Percentiles rank a stretch among this genome's conserved stretches.
These are phyloP conservation scores for Beris morrisii DNA, from an alignment of 2,888 invertebrate species.

Conservation along the genomic window DNA sequence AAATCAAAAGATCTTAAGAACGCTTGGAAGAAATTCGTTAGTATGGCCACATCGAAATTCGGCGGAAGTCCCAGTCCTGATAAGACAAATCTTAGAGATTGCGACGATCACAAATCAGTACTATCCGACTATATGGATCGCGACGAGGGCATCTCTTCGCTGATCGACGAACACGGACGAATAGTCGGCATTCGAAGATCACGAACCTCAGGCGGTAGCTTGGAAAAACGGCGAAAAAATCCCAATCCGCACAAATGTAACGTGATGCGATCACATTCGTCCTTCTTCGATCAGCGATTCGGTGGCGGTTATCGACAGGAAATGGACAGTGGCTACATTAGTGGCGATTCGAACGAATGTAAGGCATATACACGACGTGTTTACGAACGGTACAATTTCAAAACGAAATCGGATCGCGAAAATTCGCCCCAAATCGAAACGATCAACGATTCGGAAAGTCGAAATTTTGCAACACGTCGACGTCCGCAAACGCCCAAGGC, in stretches of 20 bases:
- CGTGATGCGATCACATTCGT: slow-evolving; percentile 27
- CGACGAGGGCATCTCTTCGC: slow-evolving; percentile 53
- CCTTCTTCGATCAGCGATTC: slow-evolving; percentile 30
- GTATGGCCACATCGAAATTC: slow-evolving; percentile 55
- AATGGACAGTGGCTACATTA: slow-evolving; percentile 82
- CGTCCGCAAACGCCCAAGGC: slow-evolving; percentile 11
- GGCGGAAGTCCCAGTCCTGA: neutral
- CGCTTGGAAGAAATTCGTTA: slow-evolving; percentile 56
- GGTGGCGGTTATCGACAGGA: slow-evolving; percentile 50
- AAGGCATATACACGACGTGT: slow-evolving; percentile 59
- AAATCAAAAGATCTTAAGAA: slow-evolving; percentile 57
- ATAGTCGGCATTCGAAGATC: slow-evolving; percentile 53
- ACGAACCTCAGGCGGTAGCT: slow-evolving; percentile 17
- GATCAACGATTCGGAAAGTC: slow-evolving; percentile 39
- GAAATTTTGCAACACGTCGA: slow-evolving; percentile 1
- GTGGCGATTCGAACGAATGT: slow-evolving; percentile 74
- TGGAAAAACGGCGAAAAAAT: slow-evolving; percentile 11
- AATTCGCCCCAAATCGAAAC: slow-evolving; percentile 48
- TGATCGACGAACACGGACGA: slow-evolving; percentile 47
- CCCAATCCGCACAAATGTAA: neutral
- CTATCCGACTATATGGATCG: slow-evolving; percentile 33
- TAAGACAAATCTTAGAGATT: slow-evolving; percentile 45
- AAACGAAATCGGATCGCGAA: slow-evolving; percentile 49
- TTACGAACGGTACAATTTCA: slow-evolving; percentile 55
- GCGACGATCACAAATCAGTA: slow-evolving; percentile 36